Percentiles rank a stretch among this genome's conserved stretches.
phyloP scores from a whole-genome alignment of 2,888 invertebrate genomes.

The Mamestra brassicae region DNA sequence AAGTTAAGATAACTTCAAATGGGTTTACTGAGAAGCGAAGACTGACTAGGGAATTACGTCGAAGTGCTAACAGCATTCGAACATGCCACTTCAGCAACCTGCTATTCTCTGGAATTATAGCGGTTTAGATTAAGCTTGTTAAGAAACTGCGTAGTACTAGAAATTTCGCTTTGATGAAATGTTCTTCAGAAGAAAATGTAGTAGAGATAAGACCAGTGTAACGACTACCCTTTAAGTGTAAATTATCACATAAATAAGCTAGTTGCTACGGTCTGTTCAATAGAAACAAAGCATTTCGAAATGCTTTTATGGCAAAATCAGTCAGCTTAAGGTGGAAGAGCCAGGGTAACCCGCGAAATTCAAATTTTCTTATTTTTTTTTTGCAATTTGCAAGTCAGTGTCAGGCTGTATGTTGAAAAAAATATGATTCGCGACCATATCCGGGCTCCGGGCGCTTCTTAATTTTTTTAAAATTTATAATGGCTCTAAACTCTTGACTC shows the following conservation, averaged over 20 bases:
- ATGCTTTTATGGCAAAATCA: not conserved
- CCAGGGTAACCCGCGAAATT: too few relatives aligned
- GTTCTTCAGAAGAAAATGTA: not conserved
- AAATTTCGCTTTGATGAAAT: not conserved
- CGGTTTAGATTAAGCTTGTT: conserved; percentile 23
- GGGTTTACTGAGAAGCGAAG: not conserved
- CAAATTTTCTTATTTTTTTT: too few relatives aligned
- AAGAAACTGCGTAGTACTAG: conserved; percentile 11
- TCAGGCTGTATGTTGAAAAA: too few relatives aligned
- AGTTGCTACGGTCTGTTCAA: not conserved
- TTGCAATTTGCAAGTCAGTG: too few relatives aligned
- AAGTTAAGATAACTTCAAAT: conserved; percentile 25
- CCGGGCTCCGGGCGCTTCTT: too few relatives aligned
- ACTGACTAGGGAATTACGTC: conserved; percentile 1
- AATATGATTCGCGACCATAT: too few relatives aligned
- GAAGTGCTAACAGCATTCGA: not conserved
- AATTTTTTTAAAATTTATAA: too few relatives aligned
- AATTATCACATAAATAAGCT: too few relatives aligned
- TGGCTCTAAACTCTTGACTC: too few relatives aligned
- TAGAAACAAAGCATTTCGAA: not conserved
- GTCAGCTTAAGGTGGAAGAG: too few relatives aligned
- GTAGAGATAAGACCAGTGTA: not conserved
- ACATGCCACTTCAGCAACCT: conserved; percentile 14
- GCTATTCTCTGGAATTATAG: not conserved
- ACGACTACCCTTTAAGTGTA: not conserved